Evolutionary conservation across 2,113 vertebrate species (phyloP), one percentile per base, ranked within the genome.

Genomic region (Vimba vimba): DNA sequence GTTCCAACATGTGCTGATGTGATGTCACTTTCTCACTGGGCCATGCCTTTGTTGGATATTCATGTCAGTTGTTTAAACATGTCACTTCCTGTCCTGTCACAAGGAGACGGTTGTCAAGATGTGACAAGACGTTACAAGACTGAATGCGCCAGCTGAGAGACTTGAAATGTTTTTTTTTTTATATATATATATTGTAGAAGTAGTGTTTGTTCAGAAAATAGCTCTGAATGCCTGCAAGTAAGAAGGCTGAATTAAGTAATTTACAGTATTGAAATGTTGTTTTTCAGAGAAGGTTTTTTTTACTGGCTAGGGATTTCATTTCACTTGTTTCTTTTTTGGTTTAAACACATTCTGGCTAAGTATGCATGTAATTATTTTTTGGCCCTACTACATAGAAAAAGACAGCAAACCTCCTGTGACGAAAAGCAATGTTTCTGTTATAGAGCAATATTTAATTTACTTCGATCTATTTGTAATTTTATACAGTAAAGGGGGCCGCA

Each of bases 1-100:
- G 77, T 25, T 79, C 77, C 77, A 79, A 60, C 77, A 60, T 62
- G 77, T 79, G 77, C 55, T 79, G 77, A 79, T 79, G 55, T 43
- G 23, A 79, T 79, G 77, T 79, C 77, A 79, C 77, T 60, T 79
- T 60, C 57, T 79, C 77, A 25, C 57, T 60, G 57, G 55, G 55
- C 77, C 52, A 1, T 79, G 33, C 13, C 23, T 43, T 79, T 62
- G 77, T 79, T 79, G 77, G 36, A 79, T 43, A 25, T 79, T 59
- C 77, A 79, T 79, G 77, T 79, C 77, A 62, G 77, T 60, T 62
- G 77, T 45, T 79, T 62, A 43, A 62, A 79, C 0, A 6, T 62
- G 77, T 62, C 77, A 79, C 77, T 79, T 79, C 77, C 55, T 79
- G 57, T 79, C 21, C 12, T 62, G 55, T 79, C 77, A 79, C 33